Evolutionary conservation across 2,888 invertebrate genomes (phyloP).

Genomic region (Microctonus aethiopoides): DNA sequence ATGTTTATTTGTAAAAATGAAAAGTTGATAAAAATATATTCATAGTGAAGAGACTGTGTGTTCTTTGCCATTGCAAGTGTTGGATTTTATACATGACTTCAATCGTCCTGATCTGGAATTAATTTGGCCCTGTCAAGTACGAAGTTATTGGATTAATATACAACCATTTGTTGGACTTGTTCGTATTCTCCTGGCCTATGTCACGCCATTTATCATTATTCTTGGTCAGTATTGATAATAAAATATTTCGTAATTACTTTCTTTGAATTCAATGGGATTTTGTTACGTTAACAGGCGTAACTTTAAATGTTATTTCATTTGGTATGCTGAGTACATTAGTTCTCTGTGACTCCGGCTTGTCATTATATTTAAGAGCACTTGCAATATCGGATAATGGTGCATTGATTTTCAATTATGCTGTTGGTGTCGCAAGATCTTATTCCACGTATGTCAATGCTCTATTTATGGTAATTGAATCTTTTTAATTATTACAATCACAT

Average conservation of each 20-base stretch:
- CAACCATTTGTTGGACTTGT: conserved; percentile 56
- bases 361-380: conserved; percentile 60
- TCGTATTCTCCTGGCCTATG: conserved; percentile 55
- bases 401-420: conserved; percentile 59
- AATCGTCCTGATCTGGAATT: conserved; percentile 48
- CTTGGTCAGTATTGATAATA: conserved; percentile 53
- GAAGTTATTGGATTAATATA: conserved; percentile 57
- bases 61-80: conserved; percentile 47
- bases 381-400: conserved; percentile 63
- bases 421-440: conserved; percentile 59
- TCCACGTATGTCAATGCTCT: conserved; percentile 53
- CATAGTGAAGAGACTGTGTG: conserved; percentile 40
- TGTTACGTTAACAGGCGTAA: conserved; percentile 49
- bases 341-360: conserved; percentile 58
- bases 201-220: conserved; percentile 58
- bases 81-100: conserved; percentile 53
- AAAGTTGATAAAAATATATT: not conserved
- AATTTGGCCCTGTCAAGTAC: conserved; percentile 61
- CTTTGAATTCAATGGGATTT: not conserved
- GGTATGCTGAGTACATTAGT: conserved; percentile 56
- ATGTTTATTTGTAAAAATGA: not conserved
- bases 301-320: conserved; percentile 60
- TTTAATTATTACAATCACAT: not conserved
- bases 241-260: not conserved
- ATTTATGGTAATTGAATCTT: conserved; percentile 55